These are phyloP conservation scores for Synchiropus splendidus DNA, from an alignment of 2,113 vertebrate genomes.

Conservation along the genomic window DNA sequence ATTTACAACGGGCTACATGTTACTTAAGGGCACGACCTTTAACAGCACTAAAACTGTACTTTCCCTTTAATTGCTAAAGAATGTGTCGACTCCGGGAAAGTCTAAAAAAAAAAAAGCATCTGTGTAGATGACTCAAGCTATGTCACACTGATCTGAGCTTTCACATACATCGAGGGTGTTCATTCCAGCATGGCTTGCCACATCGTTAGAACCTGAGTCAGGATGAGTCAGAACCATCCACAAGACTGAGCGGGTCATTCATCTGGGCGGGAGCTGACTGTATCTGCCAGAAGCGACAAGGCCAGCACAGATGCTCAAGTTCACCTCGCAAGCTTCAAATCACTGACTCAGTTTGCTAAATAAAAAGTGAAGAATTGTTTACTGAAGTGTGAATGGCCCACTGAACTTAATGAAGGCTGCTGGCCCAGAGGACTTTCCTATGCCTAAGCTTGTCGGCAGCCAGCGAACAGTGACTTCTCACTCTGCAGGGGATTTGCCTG, in stretches of 20 bases:
- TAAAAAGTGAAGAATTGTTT: conserved; percentile 35
- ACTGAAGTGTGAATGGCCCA: conserved; percentile 25
- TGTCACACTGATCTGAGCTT: conserved; percentile 34
- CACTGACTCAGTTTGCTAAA: conserved; percentile 28
- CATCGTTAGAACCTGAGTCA: conserved; percentile 38
- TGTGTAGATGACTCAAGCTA: conserved; percentile 25
- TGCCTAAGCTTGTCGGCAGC: conserved; percentile 19
- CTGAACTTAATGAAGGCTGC: conserved; percentile 18
- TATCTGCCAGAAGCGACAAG: conserved; percentile 18
- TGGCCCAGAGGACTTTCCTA: conserved; percentile 12
- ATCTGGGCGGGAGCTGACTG: conserved; percentile 20
- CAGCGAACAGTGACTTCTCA: conserved; percentile 15
- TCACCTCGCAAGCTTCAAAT: conserved; percentile 18
- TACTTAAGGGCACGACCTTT: too few species aligned
- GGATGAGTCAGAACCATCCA: conserved; percentile 28
- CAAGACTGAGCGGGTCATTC: conserved; percentile 12
- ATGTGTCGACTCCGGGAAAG: conserved; percentile 8
- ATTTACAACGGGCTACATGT: too few species aligned
- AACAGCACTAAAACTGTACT: too few species aligned
- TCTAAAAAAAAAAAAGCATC: conserved; percentile 16
- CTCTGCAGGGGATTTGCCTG: conserved; percentile 14
- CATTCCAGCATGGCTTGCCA: conserved; percentile 32
- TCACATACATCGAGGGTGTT: conserved; percentile 22
- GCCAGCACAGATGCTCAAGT: conserved; percentile 31
- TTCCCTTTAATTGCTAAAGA: too few species aligned